These are phyloP conservation scores for Tragelaphus imberbis DNA, from an alignment of 2,113 vertebrate genomes.

Conservation along the genomic window DNA sequence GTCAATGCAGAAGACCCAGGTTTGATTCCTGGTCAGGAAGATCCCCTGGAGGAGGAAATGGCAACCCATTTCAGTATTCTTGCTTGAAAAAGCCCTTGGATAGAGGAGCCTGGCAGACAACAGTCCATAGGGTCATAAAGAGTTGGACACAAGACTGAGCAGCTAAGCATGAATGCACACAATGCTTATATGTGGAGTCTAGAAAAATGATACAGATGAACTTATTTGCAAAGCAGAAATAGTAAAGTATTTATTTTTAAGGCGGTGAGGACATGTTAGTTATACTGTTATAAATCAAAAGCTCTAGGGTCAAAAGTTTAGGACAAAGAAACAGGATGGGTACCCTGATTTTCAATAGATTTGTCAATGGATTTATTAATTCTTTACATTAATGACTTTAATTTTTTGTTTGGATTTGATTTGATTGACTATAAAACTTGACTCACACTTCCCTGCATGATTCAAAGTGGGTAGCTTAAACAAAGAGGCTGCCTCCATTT, in stretches of 20 bases:
- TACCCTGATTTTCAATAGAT: not conserved
- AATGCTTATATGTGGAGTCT: not conserved
- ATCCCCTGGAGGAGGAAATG: not conserved
- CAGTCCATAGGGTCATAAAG: not conserved
- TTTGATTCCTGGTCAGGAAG: not conserved
- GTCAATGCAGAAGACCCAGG: not conserved
- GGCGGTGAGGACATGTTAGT: fast-evolving
- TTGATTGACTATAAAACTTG: not conserved
- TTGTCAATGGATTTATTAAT: not conserved
- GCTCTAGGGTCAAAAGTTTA: not conserved
- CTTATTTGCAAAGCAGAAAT: not conserved
- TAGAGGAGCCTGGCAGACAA: not conserved
- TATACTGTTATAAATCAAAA: not conserved
- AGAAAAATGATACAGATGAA: not conserved
- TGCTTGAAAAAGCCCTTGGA: not conserved
- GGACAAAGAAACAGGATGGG: not conserved
- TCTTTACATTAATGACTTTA: not conserved
- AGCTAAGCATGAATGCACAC: not conserved
- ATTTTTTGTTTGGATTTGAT: not conserved
- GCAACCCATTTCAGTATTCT: not conserved
- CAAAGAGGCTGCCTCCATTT: not conserved
- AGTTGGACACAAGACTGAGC: not conserved
- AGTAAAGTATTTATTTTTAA: not conserved
- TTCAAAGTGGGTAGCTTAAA: not conserved
- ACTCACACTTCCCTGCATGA: not conserved